phyloP scores from a whole-genome alignment of 2,888 invertebrate genomes.

The Carcina quercana region DNA sequence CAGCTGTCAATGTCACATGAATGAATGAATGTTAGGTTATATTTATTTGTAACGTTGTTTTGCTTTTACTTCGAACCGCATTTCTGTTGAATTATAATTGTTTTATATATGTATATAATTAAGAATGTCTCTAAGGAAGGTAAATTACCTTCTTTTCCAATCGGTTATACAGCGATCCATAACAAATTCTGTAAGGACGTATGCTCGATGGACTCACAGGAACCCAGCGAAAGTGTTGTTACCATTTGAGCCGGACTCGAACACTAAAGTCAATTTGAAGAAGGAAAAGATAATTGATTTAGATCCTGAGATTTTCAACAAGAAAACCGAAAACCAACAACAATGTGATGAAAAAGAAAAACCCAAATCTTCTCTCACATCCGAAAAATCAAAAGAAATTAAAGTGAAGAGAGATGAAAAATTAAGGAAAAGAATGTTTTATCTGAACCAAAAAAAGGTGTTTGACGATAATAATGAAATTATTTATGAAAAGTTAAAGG shows the following conservation, averaged over 20 bases:
- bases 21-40: no score
- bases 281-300: slow-evolving; percentile 57
- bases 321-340: slow-evolving; percentile 13
- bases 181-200: slow-evolving; percentile 33
- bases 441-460: slow-evolving; percentile 54
- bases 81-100: no score
- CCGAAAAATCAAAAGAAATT: slow-evolving; percentile 32
- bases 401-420: slow-evolving; percentile 41
- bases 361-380: slow-evolving; percentile 9
- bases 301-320: slow-evolving; percentile 27
- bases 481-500: slow-evolving; percentile 75
- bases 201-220: slow-evolving; percentile 69
- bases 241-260: slow-evolving; percentile 47
- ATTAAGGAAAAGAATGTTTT: slow-evolving; percentile 42
- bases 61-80: no score
- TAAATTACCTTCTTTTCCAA: slow-evolving; percentile 24
- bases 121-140: slow-evolving; percentile 27
- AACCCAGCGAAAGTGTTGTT: slow-evolving; percentile 65
- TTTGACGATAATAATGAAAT: slow-evolving; percentile 71
- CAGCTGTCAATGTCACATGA: no score
- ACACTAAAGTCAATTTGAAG: slow-evolving; percentile 33
- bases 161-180: slow-evolving; percentile 16
- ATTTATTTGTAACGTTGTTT: no score
- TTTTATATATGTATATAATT: no score
- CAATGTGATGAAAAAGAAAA: neutral